Base-by-base conservation (phyloP, 2,113 vertebrate genomes). In the Tylochromis polylepis region DNA sequence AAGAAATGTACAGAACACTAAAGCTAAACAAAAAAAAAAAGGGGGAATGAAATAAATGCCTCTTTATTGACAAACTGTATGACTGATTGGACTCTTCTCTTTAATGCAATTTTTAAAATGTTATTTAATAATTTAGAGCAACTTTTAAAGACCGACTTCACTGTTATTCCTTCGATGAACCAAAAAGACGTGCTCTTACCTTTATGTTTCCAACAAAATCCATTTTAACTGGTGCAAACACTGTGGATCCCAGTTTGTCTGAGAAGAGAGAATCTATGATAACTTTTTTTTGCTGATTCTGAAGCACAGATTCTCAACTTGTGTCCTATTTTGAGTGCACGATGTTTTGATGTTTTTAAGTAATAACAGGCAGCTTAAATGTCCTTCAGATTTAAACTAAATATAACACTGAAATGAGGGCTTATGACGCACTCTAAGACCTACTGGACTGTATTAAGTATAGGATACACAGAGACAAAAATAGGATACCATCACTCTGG, bases 131-230 rank as follows among this genome's bases (percentile, higher is more conserved):
- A 81, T 41, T 38, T 15, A 41, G 12, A 82, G 36, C 2, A 34
- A 18, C 14, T 67, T 62, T 29, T 62, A 67, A 20, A 59, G 4
- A 82, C 5, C 4, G 29, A 20, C 27, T 16, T 27, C 5, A 70
- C 16, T 8, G 31, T 29, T 2, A 55, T 56, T 81, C 27, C 15
- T 79, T 85, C 5, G 20, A 6, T 65, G 49, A 5, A 86, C 81
- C 14, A 38, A 8, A 78, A 65, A 65, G 41, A 79, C 10, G 53
- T 9, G 3, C 5, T 92, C 95, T 95, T 94, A 99, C 99, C 98
- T 98, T 99, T 88, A 99, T 99, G 94, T 99, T 99, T 87, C 99
- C 99, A 89, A 98, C 98, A 97, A 99, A 99, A 97, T 99, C 99
- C 96, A 99, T 98, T 97, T 99, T 99, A 95, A 99, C 99, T 92